Conservation (phyloP, 2,113 vertebrate genomes). For the Rhea pennata region DNA sequence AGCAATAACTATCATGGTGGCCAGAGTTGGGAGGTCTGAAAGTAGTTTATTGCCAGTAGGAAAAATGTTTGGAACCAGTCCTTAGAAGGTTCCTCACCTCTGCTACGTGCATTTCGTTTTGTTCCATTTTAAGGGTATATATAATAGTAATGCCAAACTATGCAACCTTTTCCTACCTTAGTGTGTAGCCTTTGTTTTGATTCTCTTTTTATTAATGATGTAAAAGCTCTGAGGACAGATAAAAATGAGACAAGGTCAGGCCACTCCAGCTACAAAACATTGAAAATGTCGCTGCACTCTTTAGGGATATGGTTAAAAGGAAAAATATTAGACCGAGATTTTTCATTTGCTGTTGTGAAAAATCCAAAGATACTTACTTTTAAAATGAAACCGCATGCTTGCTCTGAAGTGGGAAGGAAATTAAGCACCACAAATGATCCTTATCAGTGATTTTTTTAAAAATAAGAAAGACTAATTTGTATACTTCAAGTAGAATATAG, state of each 20-base stretch:
- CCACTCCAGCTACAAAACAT: constrained; percentile 27
- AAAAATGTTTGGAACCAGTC: constrained; percentile 63
- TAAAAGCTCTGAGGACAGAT: constrained; percentile 64
- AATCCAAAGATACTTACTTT: neutral
- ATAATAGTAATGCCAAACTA: constrained; percentile 57
- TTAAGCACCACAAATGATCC: neutral
- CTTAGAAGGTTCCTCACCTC: constrained; percentile 64
- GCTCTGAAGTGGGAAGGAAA: neutral
- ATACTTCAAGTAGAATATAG: neutral
- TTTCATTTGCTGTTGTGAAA: constrained; percentile 17
- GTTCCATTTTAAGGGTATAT: constrained; percentile 55
- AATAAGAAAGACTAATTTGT: neutral
- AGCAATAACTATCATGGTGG: constrained; percentile 72
- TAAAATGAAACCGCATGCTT: neutral
- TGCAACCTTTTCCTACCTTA: constrained; percentile 36
- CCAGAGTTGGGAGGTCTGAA: constrained; percentile 72
- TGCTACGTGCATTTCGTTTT: constrained; percentile 1
- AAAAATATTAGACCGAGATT: neutral
- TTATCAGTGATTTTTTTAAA: neutral
- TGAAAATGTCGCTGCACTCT: constrained; percentile 42
- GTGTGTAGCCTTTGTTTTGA: constrained; percentile 65
- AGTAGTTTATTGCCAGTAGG: constrained; percentile 65
- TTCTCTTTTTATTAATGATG: constrained; percentile 76
- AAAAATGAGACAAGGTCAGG: constrained; percentile 65
- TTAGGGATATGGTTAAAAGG: constrained; percentile 6